These are phyloP conservation scores for Sebastes kiyomatsui DNA, from an alignment of 2,797 vertebrate genomes.

Conservation along the genomic window DNA sequence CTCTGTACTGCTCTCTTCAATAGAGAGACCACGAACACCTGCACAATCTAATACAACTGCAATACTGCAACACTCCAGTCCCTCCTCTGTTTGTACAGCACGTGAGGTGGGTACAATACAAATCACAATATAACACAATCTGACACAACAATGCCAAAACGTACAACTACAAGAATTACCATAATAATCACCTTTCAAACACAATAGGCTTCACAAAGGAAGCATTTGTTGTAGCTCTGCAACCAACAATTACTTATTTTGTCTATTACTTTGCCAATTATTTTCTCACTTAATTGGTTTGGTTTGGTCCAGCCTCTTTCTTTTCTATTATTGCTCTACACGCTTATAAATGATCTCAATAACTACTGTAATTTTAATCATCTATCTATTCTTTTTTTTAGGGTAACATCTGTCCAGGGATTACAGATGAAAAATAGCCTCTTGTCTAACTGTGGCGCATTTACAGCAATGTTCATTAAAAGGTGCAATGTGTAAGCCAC, in stretches of 20 bases:
- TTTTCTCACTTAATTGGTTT: background rate
- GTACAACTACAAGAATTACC: background rate
- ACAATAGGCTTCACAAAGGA: background rate
- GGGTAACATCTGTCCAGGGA: background rate
- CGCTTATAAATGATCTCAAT: background rate
- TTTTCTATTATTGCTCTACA: background rate
- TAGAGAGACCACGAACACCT: constrained; percentile 13
- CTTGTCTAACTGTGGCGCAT: background rate
- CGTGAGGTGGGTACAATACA: background rate
- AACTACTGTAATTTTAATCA: background rate
- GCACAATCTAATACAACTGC: constrained; percentile 9
- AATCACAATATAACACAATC: background rate
- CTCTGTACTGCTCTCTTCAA: constrained; percentile 4
- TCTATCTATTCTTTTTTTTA: background rate
- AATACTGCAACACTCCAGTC: background rate
- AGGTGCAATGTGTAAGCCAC: too few relatives aligned
- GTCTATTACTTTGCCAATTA: background rate
- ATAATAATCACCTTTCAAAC: constrained; percentile 5
- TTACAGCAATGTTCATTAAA: background rate
- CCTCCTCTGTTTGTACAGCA: background rate
- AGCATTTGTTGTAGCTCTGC: background rate
- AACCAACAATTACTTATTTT: background rate
- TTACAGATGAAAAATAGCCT: background rate
- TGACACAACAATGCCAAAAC: background rate
- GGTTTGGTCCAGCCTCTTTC: background rate